Percentiles rank a stretch among this genome's conserved stretches.
These are phyloP conservation scores for Drosophila gaucha DNA, from an alignment of 2,888 invertebrate species.

Conservation along the genomic window DNA sequence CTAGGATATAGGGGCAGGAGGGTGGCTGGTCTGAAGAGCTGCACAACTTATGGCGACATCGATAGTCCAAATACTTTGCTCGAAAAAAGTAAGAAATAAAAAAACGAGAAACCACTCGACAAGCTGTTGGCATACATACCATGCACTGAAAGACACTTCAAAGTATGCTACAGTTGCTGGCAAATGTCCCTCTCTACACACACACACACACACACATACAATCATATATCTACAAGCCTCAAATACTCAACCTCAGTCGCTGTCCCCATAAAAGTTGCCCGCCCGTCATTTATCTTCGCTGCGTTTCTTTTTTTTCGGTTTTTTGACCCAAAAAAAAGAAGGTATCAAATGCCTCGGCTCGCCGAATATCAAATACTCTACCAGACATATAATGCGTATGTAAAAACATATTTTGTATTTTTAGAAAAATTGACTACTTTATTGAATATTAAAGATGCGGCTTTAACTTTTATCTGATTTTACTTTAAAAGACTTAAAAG, in stretches of 20 bases:
- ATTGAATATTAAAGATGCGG: too few species aligned
- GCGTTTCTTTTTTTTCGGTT: conserved; percentile 26
- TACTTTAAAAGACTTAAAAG: too few species aligned
- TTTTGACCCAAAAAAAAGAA: conserved; percentile 27
- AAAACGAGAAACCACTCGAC: conserved; percentile 74
- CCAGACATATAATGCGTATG: neutral
- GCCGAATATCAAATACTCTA: conserved; percentile 3
- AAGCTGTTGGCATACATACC: conserved; percentile 82
- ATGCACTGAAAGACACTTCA: conserved; percentile 72
- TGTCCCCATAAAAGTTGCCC: conserved; percentile 55
- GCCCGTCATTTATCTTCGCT: conserved; percentile 71
- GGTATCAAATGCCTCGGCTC: neutral
- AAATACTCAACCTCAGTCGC: conserved; percentile 35
- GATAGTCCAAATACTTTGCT: conserved; percentile 74
- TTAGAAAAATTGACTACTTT: too few species aligned
- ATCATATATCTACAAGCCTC: conserved; percentile 15
- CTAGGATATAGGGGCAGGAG: conserved; percentile 7
- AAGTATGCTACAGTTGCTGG: conserved; percentile 74
- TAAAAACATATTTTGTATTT: neutral
- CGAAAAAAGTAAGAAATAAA: conserved; percentile 36
- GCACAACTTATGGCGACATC: conserved; percentile 79
- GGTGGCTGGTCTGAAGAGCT: conserved; percentile 60
- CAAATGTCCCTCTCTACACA: conserved; percentile 54
- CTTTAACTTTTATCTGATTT: too few species aligned
- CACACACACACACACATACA: conserved; percentile 3